Evolutionary conservation across 2,888 invertebrate genomes (phyloP).

Genomic region (Xylota segnis): DNA sequence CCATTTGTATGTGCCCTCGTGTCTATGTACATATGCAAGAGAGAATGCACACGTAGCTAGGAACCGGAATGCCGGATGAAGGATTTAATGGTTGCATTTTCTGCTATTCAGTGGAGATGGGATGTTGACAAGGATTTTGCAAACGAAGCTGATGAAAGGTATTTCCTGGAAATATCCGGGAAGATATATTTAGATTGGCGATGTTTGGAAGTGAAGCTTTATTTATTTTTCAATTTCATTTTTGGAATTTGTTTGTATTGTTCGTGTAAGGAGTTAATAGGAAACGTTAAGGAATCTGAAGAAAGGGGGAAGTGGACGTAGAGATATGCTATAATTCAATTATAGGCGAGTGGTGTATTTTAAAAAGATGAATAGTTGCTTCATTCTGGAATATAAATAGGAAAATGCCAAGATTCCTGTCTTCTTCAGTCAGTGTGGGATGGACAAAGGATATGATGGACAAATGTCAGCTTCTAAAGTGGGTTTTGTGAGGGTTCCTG

Average conservation of each 20-base stretch:
- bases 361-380: too few species aligned
- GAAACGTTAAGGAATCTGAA: neutral
- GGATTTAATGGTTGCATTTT: constrained; percentile 10
- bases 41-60: neutral
- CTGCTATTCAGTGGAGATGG: neutral
- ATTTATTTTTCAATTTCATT: neutral
- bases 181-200: constrained; percentile 18
- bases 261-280: neutral
- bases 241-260: neutral
- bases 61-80: neutral
- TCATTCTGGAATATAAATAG: too few species aligned
- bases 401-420: too few species aligned
- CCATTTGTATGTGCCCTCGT: neutral
- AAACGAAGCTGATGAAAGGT: constrained; percentile 1
- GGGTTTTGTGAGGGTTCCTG: too few species aligned
- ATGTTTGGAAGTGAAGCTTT: neutral
- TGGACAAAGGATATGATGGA: too few species aligned
- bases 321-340: too few species aligned
- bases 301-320: neutral
- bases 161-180: constrained; percentile 16
- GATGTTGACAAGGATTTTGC: neutral
- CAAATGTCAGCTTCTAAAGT: too few species aligned
- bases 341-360: too few species aligned
- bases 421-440: too few species aligned
- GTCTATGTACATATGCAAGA: neutral